Evolutionary conservation across 2,797 vertebrate species (phyloP), one percentile per base, ranked within the genome.

Genomic region (Haliaeetus albicilla): DNA sequence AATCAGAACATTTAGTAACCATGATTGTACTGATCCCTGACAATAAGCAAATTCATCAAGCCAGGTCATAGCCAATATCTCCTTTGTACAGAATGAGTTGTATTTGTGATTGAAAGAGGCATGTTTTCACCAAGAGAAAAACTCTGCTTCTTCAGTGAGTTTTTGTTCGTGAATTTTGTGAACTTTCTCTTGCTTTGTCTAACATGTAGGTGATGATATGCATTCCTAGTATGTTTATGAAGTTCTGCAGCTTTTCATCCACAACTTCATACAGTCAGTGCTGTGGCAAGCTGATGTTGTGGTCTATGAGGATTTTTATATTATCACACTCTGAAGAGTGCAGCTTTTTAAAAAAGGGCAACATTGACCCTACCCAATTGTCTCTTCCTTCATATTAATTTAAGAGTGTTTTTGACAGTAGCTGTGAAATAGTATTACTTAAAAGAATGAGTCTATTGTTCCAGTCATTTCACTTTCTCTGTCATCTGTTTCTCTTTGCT

Each of bases 401-500:
- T 53, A 81, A 77, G 20, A 81, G 2, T 18, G 17, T 70, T 84
- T 90, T 89, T 90, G 33, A 49, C 18, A 51, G 33, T 65, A 82
- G 33, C 46, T 79, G 33, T n/a, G 13, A 85, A 74, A 68, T n/a
- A 53, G 7, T 81, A 44, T 82, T 94, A 68, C 14, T 28, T 87
- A 51, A 61, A 87, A 91, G 46, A 95, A 56, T 54, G 27, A 69
- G 4, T 13, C 8, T 83, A 48, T 51, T 81, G 14, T 89, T 87
- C 31, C 18, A 35, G 61, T 56, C 7, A 12, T 61, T 93, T 83
- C 15, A 67, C 71, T 94, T 93, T 92, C 71, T 49, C 35, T 85
- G 74, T 88, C 73, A n/a, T 67, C 93, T 95, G 69, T 84, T 94
- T 92, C 35, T 93, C 41, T 84, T 89, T 71, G 67, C 81, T 89